phyloP scores from a whole-genome alignment of 2,797 vertebrate species.

The Saxicola maurus region DNA sequence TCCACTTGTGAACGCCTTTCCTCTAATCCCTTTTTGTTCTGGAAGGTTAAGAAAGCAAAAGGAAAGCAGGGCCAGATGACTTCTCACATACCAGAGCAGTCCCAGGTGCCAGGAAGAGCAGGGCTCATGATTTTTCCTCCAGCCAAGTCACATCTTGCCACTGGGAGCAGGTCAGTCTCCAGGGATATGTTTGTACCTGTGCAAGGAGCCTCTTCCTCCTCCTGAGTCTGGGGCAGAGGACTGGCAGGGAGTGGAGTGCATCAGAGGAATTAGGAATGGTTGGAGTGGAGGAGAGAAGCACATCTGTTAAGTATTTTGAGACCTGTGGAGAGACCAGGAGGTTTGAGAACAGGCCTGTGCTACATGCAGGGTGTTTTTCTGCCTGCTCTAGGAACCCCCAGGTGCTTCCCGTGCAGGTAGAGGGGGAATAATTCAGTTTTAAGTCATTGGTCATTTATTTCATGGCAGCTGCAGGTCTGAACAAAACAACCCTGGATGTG shows the following conservation, averaged over 20 bases:
- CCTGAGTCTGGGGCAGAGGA: not conserved
- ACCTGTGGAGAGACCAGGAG: not conserved
- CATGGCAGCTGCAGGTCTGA: not conserved
- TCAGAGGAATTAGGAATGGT: not conserved
- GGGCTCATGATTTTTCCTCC: not conserved
- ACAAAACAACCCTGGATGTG: not conserved
- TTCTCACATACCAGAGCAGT: not conserved
- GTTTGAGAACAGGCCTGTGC: not conserved
- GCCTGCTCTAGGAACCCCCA: not conserved
- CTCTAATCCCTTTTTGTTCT: constrained; percentile 30
- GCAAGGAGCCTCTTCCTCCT: not conserved
- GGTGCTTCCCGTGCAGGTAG: not conserved
- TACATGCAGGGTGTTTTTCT: not conserved
- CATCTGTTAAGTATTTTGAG: not conserved
- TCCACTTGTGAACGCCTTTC: constrained; percentile 56
- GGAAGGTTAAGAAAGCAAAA: constrained; percentile 26
- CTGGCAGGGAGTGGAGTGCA: not conserved
- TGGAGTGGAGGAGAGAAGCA: not conserved
- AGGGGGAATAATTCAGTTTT: not conserved
- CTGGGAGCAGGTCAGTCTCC: not conserved
- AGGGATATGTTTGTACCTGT: not conserved
- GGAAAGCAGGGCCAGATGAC: not conserved
- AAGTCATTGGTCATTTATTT: not conserved
- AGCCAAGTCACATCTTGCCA: not conserved
- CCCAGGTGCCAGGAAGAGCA: not conserved